Base-by-base conservation (phyloP, 1,140 invertebrate species). In the Bilobella aurantiaca region DNA sequence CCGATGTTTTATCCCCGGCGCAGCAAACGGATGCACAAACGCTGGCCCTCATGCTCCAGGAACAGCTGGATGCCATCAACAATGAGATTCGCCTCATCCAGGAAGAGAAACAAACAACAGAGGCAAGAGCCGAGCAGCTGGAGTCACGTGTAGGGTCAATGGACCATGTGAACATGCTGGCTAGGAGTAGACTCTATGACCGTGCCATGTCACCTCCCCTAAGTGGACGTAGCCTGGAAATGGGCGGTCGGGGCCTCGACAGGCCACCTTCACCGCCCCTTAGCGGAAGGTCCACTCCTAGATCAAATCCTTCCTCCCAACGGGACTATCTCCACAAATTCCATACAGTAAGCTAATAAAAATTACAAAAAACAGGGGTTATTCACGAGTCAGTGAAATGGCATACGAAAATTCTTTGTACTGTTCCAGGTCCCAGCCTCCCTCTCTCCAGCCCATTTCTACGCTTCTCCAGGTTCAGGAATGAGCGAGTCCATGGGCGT, bases 21-120 rank as follows among this genome's bases (percentile, higher is more conserved):
- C 74, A 57, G 77, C 89, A 93, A 75, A 93, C 91, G 3, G 96
- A 99, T 78, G 95, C 96, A 30, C 96, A 98, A 77, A 94, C 95
- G 0, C 81, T 99, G 63, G 96, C 96, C 27, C 83, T 97, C 73
- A 98, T 99, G 92, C 81, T 99, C 66, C 97, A 99, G 79, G 95
- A 99, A 77, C 96, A 99, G 78, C 81, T 99, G 56, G 96, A 99
- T 80, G 97, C 96, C 70, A 99, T 99, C 74, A 99, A 99, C 79
- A 97, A 97, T 76, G 97, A 99, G 82, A 99, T 99, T 71, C 85
- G 85, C 82, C 80, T 96, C 73, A 96, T 97, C 56, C 92, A 99
- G 82, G 96, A 99, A 81, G 96, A 99, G 80, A 99, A 99, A 77
- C 93, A 99, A 78, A 94, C 86, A 74, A 96, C 93, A 1, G 96